A percentile compares a stretch with the other conserved stretches of the same genome.
Conservation (phyloP, 2,888 invertebrate genomes). For the Steinernema hermaphroditum region DNA sequence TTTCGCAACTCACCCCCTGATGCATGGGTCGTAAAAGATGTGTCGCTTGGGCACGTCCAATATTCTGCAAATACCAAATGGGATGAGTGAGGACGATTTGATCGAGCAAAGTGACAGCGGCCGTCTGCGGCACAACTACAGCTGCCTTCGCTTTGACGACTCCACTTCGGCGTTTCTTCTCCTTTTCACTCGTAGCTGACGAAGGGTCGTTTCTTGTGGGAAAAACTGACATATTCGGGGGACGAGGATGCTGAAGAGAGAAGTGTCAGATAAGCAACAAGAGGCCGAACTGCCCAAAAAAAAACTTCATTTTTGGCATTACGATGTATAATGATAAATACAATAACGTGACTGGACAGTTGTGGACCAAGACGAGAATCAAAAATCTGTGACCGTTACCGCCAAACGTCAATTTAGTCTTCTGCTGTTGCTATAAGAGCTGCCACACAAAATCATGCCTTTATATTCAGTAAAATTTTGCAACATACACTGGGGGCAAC, state of each 20-base stretch:
- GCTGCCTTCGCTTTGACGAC: slow-evolving; percentile 30
- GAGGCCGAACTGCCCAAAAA: no score
- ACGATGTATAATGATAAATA: no score
- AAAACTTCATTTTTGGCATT: no score
- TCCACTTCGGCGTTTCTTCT: slow-evolving; percentile 6
- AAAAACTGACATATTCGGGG: background rate
- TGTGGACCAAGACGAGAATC: no score
- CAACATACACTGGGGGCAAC: no score
- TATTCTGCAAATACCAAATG: slow-evolving; percentile 91
- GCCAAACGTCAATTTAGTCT: no score
- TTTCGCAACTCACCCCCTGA: slow-evolving; percentile 77
- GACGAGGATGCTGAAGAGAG: background rate
- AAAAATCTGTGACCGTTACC: no score
- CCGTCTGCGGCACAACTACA: slow-evolving; percentile 35
- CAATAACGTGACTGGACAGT: no score
- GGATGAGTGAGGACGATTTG: slow-evolving; percentile 86
- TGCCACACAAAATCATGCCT: no score
- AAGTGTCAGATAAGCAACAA: no score
- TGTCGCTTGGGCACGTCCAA: slow-evolving; percentile 88
- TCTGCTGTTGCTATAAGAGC: no score
- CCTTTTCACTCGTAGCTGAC: background rate
- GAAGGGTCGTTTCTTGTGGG: background rate
- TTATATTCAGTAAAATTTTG: no score
- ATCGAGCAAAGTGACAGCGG: slow-evolving; percentile 72
- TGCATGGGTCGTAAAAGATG: slow-evolving; percentile 90